Evolutionary conservation across 1,140 invertebrate genomes (phyloP).

Genomic region (Panagrolaimus sp.): DNA sequence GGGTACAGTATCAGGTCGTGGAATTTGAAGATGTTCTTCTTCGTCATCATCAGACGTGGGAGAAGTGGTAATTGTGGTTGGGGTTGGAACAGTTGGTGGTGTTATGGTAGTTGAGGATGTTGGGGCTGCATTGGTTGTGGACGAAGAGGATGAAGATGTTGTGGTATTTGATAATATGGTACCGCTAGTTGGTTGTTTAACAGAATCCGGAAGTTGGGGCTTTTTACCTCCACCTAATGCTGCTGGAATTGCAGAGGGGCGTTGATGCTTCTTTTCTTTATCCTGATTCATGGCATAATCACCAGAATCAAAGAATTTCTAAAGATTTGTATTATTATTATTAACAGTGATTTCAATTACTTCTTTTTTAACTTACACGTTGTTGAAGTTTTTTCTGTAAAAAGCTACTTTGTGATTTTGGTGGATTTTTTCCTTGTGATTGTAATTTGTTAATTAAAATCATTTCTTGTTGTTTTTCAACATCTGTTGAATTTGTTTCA

Average conservation of each 20-base stretch:
- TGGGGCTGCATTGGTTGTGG: slow-evolving; percentile 7
- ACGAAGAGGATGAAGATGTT: slow-evolving; percentile 3
- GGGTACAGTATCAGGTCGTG: slow-evolving; percentile 55
- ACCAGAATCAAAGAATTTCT: slow-evolving; percentile 60
- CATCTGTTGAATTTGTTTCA: slow-evolving; percentile 22
- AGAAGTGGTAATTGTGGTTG: slow-evolving; percentile 4
- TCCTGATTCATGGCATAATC: slow-evolving; percentile 58
- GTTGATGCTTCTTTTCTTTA: slow-evolving; percentile 46
- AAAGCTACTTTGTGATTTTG: slow-evolving; percentile 52
- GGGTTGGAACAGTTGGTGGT: not conserved
- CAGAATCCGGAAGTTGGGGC: slow-evolving; percentile 23
- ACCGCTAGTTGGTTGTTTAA: not conserved
- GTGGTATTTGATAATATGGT: not conserved
- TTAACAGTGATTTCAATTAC: not conserved
- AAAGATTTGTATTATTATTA: slow-evolving; percentile 26
- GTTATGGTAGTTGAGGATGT: not conserved
- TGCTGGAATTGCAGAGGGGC: not conserved
- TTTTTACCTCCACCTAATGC: slow-evolving; percentile 18
- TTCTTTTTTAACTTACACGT: slow-evolving; percentile 40
- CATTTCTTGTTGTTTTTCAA: slow-evolving; percentile 55
- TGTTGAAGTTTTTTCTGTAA: slow-evolving; percentile 58
- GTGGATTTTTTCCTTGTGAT: slow-evolving; percentile 50
- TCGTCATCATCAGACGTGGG: slow-evolving; percentile 26
- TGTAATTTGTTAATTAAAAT: slow-evolving; percentile 58
- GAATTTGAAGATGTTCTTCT: slow-evolving; percentile 46